A percentile compares a stretch with the other conserved stretches of the same genome.
phyloP scores from a whole-genome alignment of 2,113 vertebrate species.

The Junco hyemalis region DNA sequence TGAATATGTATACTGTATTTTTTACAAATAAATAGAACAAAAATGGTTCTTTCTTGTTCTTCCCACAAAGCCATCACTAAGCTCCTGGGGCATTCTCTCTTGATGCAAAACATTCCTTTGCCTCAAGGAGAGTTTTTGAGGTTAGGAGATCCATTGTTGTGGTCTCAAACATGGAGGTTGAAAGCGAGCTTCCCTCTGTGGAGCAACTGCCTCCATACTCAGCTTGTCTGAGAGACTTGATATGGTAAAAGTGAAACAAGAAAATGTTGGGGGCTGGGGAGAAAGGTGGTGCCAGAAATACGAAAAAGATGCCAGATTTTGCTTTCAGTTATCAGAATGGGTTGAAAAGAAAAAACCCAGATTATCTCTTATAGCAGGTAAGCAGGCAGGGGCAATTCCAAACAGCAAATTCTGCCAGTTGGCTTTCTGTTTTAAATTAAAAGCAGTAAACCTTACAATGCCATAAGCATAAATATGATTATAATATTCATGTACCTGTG shows the following conservation, averaged over 20 bases:
- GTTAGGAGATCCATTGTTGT: constrained; percentile 47
- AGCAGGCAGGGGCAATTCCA: neutral
- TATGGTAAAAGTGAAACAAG: constrained; percentile 33
- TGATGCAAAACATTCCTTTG: constrained; percentile 63
- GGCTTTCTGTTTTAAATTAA: constrained; percentile 25
- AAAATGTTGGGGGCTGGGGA: neutral
- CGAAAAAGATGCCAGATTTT: neutral
- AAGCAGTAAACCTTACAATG: neutral
- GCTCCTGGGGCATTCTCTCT: constrained; percentile 20
- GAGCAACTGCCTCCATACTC: neutral
- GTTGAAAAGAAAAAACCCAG: neutral
- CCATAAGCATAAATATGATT: neutral
- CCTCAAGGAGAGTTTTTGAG: constrained; percentile 50
- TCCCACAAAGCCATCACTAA: constrained; percentile 48
- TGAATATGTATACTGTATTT: constrained; percentile 54
- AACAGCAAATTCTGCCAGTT: neutral
- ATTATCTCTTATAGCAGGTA: neutral
- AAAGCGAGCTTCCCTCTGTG: constrained; percentile 1
- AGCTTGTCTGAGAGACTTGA: constrained; percentile 7
- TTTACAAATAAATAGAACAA: constrained; percentile 57
- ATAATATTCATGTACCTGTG: neutral
- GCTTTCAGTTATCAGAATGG: neutral
- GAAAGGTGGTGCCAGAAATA: neutral
- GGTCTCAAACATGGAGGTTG: constrained; percentile 34
- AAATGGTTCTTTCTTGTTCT: constrained; percentile 52